Base-by-base conservation (phyloP, 2,113 vertebrate species). In the western clawed frog (Xenopus tropicalis) region DNA sequence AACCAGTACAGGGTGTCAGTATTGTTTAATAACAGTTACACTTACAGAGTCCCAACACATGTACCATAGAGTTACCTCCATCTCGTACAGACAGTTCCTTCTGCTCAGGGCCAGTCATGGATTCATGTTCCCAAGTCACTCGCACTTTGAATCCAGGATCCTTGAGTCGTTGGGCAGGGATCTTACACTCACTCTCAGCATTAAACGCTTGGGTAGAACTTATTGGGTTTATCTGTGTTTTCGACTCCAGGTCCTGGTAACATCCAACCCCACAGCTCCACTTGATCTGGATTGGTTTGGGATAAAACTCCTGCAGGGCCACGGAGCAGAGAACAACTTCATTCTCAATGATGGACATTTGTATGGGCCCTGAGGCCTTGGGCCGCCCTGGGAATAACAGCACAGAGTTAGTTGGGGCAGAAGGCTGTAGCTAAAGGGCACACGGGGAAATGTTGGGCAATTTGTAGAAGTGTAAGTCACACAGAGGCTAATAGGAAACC, bases 181-280 rank as follows among this genome's bases (percentile, higher is more conserved):
- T 4, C 11, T 9, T 24, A 59, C 71, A 73, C 3, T 59, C 52
- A 73, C 63, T 73, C 10, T 17, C 17, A 21, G 58, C 71, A 59
- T 11, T 43, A 19, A 66, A 59, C 10, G 37, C 20, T 44, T 66
- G 43, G 43, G 25, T 22, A 3, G 56, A 2, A 66, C 66, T 59
- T 12, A 8, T 1, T 48, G 1, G 6, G 5, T 44, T n/a, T 44
- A 11, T 44, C 19, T 65, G 11, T 20, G n/a, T 65, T 44, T 21
- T 9, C 37, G 62, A 43, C 21, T 42, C 42, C 43, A 48, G 21
- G 6, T 62, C 17, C 22, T 61, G 42, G 13, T 56, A 64, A 54
- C 22, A 12, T 23, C 48, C 70, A 65, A 12, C 48, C 24, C 61
- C 61, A 43, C 48, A 42, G 48, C 69, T 71, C 69, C 69, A 70